A percentile compares a stretch with the other conserved stretches of the same genome.
Evolutionary conservation across 1,140 invertebrate species (phyloP).

Genomic region (Hestina assimilis): DNA sequence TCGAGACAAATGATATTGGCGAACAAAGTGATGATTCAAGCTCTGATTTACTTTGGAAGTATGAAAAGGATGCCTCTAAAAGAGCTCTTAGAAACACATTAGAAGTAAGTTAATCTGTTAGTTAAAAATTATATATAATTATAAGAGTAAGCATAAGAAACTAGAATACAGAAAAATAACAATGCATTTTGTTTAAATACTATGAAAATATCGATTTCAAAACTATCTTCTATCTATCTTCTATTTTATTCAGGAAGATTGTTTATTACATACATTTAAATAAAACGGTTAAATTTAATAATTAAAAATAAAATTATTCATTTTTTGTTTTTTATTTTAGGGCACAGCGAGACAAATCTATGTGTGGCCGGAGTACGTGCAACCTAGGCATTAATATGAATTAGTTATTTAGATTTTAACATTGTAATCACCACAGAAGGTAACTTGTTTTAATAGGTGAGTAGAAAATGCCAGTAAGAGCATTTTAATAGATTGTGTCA

Average conservation of each 20-base stretch:
- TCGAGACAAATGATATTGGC: slow-evolving; percentile 51
- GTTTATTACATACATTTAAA: no score
- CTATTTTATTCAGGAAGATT: no score
- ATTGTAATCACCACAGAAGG: slow-evolving; percentile 12
- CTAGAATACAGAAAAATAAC: no score
- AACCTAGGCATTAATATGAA: slow-evolving; percentile 43
- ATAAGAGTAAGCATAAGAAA: no score
- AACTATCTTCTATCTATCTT: no score
- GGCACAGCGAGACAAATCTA: slow-evolving; percentile 42
- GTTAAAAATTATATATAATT: no score
- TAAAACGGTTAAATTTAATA: no score
- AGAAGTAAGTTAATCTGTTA: slow-evolving; percentile 45
- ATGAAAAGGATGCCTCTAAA: slow-evolving; percentile 57
- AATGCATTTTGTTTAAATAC: no score
- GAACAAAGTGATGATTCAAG: slow-evolving; percentile 36
- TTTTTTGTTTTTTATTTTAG: slow-evolving; percentile 34
- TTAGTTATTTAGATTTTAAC: slow-evolving; percentile 9
- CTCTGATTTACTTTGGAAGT: slow-evolving; percentile 59
- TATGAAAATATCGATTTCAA: no score
- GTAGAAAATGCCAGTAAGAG: slow-evolving; percentile 9
- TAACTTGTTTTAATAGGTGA: slow-evolving; percentile 1
- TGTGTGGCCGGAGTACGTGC: slow-evolving; percentile 52
- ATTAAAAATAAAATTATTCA: background rate
- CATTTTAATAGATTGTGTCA: background rate
- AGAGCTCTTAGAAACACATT: slow-evolving; percentile 46